Evolutionary conservation across 2,797 vertebrate genomes (phyloP).

Genomic region (Coendou prehensilis): DNA sequence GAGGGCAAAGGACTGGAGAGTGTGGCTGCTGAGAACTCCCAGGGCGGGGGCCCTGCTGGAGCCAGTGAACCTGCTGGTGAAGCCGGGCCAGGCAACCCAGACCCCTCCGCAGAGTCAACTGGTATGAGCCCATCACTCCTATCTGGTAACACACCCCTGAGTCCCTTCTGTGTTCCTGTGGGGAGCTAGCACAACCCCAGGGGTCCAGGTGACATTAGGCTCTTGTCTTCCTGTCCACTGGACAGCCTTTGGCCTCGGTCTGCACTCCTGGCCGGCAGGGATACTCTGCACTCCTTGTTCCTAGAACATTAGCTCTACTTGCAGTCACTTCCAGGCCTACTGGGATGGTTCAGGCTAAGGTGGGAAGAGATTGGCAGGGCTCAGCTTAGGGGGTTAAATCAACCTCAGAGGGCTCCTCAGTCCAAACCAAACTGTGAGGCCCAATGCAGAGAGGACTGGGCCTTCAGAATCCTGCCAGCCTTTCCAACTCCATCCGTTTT

Average conservation of each 20-base stretch:
- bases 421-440: constrained; percentile 23
- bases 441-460: background rate
- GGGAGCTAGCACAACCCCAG: background rate
- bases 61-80: constrained; percentile 66
- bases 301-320: background rate
- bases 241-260: background rate
- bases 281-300: background rate
- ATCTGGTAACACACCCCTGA: background rate
- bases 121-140: constrained; percentile 83
- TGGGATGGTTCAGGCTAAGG: background rate
- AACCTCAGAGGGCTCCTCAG: background rate
- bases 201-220: background rate
- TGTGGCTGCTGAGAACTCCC: constrained; percentile 33
- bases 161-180: background rate
- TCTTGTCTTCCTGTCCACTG: background rate
- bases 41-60: constrained; percentile 46
- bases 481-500: background rate
- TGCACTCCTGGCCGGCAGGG: background rate
- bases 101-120: constrained; percentile 74
- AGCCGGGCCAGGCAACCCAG: constrained; percentile 74
- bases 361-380: background rate
- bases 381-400: background rate
- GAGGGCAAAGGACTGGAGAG: constrained; percentile 80
- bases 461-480: background rate
- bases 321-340: background rate